Evolutionary conservation across 2,797 vertebrate genomes (phyloP), one percentile per base, ranked within the genome.

Genomic region (Helostoma temminkii): DNA sequence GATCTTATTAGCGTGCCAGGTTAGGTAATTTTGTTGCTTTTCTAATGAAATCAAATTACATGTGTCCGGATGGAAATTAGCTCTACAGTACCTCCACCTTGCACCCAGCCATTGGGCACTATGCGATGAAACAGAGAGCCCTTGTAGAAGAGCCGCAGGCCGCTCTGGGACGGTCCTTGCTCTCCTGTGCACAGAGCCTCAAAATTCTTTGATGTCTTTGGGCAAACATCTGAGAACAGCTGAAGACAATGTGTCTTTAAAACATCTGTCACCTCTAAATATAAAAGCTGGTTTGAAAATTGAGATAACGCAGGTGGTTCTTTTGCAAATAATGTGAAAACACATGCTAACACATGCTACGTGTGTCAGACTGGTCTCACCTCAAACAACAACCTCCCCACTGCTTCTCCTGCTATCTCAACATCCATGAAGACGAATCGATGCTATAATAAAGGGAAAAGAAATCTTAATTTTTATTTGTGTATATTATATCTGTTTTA

Each of bases 161-260:
- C 90, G 0, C 82, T 89, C 3, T 36, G 1, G n/a, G 92, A 89
- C 57, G 69, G 58, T 3, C 92, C 94, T 46, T 48, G 82, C 74
- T 93, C 93, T 76, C 96, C 95, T 1, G 92, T 90, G 24, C 96
- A 98, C 69, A 98, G 82, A 30, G 84, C 80, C 42, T 91, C 83
- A 74, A 98, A 98, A 82, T 98, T 98, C 81, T 85, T 84, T 81
- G 95, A 96, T 6, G 97, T 96, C 91, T 93, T 98, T 80, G 96
- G 96, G 86, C 96, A 96, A 11, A 77, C 3, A 9, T 96, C 95
- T 62, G 93, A 94, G 88, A 95, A 98, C 15, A 98, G 93, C 96
- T 98, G 86, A 73, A 61, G 2, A 49, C 26, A 71, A 39, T 24
- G 19, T 43, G 30, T 19, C n/a, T 42, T n/a, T 2, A 58, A 50